phyloP scores from a whole-genome alignment of 2,888 invertebrate genomes.

The Aphidoletes aphidimyza region DNA sequence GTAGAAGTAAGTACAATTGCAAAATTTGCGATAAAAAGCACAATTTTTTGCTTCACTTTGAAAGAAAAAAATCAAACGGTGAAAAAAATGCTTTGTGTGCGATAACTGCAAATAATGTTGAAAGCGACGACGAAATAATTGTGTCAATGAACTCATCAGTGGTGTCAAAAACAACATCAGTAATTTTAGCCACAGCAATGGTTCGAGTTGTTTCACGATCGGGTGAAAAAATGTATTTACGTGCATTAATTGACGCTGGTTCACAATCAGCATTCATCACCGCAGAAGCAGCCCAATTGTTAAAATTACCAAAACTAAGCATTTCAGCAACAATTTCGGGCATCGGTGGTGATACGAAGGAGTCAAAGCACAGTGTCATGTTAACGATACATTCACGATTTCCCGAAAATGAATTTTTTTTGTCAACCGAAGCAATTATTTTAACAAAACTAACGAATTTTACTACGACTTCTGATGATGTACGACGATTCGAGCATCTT shows the following conservation, averaged over 20 bases:
- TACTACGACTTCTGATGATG: background rate
- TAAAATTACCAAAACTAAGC: background rate
- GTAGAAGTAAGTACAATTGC: background rate
- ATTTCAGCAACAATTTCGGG: background rate
- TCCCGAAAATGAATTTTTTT: background rate
- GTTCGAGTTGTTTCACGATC: background rate
- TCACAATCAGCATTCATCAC: background rate
- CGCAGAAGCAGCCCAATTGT: background rate
- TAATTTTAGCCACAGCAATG: background rate
- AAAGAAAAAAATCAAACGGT: background rate
- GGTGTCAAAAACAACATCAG: background rate
- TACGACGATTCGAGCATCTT: background rate
- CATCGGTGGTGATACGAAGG: background rate
- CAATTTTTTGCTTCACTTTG: background rate
- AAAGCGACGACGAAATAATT: too few species aligned
- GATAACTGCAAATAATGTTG: background rate
- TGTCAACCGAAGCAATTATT: background rate
- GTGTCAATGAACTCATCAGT: background rate
- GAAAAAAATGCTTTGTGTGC: background rate
- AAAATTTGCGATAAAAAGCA: background rate
- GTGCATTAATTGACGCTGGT: background rate
- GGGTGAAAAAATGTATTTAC: background rate
- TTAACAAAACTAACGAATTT: background rate
- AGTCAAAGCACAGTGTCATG: background rate
- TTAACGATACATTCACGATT: background rate